Conservation (phyloP, 2,888 invertebrate species). For the Andrena dorsata region DNA sequence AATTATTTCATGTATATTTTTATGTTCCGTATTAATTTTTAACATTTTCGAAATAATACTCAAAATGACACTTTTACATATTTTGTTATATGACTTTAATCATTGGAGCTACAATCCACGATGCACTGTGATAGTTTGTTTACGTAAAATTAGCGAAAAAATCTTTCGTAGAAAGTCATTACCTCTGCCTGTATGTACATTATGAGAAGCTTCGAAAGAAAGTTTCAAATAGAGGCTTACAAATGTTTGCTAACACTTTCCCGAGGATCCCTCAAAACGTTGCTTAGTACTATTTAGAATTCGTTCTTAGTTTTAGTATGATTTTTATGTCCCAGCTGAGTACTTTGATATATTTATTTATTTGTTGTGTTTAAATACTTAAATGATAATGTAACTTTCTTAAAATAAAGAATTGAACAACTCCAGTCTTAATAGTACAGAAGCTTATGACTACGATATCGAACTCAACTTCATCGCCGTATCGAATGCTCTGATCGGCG, state of each 20-base stretch:
- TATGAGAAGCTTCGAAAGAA: slow-evolving; percentile 7
- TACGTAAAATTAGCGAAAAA: too few relatives aligned
- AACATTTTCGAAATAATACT: background rate
- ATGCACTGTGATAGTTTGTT: too few relatives aligned
- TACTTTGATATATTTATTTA: slow-evolving; percentile 28
- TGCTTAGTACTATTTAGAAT: slow-evolving; percentile 14
- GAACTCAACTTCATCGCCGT: slow-evolving; percentile 27
- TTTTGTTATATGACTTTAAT: too few relatives aligned
- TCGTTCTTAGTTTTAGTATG: slow-evolving; percentile 20
- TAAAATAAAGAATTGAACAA: slow-evolving; percentile 31
- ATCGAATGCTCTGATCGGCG: slow-evolving; percentile 21
- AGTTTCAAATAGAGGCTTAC: background rate
- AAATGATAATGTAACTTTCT: slow-evolving; percentile 8
- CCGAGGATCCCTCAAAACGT: background rate
- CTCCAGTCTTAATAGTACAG: slow-evolving; percentile 41
- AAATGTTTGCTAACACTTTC: slow-evolving; percentile 30
- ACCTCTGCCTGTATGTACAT: background rate
- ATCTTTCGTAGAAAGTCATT: too few relatives aligned
- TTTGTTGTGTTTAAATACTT: slow-evolving; percentile 14
- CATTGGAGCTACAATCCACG: too few relatives aligned
- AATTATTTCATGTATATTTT: background rate
- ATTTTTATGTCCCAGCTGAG: slow-evolving; percentile 29
- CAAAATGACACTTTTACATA: too few relatives aligned
- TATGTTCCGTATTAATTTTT: slow-evolving; percentile 13
- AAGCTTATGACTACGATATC: slow-evolving; percentile 6